A percentile compares a stretch with the other conserved stretches of the same genome.
These are phyloP conservation scores for Zoanthus sociatus DNA, from an alignment of 92 coral and sea anemone species.

Conservation along the genomic window DNA sequence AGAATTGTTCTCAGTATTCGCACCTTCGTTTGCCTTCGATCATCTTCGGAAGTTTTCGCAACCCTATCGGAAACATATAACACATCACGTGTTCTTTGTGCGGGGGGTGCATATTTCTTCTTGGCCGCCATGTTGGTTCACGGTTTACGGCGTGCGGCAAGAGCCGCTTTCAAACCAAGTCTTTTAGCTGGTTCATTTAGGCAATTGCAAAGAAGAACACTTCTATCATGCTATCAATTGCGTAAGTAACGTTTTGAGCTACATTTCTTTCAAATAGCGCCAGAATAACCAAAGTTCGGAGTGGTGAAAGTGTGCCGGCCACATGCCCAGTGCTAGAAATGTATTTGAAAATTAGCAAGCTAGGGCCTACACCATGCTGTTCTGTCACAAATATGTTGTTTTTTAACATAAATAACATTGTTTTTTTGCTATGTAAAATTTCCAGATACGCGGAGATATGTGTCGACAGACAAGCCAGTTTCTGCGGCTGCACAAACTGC, in stretches of 20 bases:
- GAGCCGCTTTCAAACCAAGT: constrained; percentile 85
- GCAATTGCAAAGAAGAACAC: constrained; percentile 80
- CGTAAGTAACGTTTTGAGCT: constrained; percentile 69
- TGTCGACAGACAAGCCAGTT: constrained; percentile 93
- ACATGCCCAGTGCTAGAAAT: constrained; percentile 48
- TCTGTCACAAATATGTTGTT: background rate
- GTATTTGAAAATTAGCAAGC: background rate
- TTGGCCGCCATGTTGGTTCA: constrained; percentile 99
- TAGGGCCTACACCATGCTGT: background rate
- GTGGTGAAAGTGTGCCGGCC: constrained; percentile 55
- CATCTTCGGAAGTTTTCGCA: constrained; percentile 64
- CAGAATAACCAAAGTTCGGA: background rate
- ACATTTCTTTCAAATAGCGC: background rate
- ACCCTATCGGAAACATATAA: constrained; percentile 31
- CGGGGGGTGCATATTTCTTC: constrained; percentile 63
- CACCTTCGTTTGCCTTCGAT: background rate
- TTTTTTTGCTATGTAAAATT: background rate
- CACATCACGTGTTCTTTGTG: constrained; percentile 68
- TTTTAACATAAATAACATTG: background rate
- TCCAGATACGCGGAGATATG: constrained; percentile 87
- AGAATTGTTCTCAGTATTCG: background rate
- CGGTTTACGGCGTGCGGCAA: constrained; percentile 93
- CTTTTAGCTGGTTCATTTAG: constrained; percentile 79
- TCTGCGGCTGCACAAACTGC: constrained; percentile 91
- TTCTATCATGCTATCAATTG: constrained; percentile 89